Conservation (phyloP, 2,888 invertebrate species). For the Meloe dianella region DNA sequence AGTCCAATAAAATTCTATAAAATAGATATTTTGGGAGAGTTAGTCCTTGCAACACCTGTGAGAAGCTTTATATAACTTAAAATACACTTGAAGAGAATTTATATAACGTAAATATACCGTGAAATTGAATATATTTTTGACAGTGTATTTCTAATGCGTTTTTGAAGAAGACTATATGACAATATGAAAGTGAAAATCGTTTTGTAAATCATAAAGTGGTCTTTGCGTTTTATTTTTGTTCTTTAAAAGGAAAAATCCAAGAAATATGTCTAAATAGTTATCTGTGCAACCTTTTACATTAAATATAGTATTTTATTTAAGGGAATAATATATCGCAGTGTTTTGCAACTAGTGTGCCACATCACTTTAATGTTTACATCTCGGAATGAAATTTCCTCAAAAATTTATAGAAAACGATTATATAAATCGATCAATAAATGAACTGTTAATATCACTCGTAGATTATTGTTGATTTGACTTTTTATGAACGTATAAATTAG, state of each 20-base stretch:
- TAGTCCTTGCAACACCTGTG: constrained; percentile 43
- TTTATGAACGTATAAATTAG: too few relatives aligned
- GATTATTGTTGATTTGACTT: background rate
- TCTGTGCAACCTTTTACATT: background rate
- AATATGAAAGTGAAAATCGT: constrained; percentile 31
- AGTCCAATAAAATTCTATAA: constrained; percentile 14
- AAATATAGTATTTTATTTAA: constrained; percentile 18
- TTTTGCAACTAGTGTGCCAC: background rate
- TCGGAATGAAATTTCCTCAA: too few relatives aligned
- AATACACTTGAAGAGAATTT: constrained; percentile 43
- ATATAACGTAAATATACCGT: constrained; percentile 47
- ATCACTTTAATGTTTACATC: too few relatives aligned
- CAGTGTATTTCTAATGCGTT: constrained; percentile 43
- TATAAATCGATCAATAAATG: too few relatives aligned
- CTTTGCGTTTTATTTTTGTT: constrained; percentile 27
- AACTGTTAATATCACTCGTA: too few relatives aligned
- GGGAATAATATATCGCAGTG: constrained; percentile 19
- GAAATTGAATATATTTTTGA: constrained; percentile 46
- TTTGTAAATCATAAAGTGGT: constrained; percentile 25
- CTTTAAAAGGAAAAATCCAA: background rate
- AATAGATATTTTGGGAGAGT: constrained; percentile 37
- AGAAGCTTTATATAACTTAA: constrained; percentile 43
- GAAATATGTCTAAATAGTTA: background rate
- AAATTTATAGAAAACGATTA: too few relatives aligned
- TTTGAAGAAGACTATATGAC: constrained; percentile 35